Evolutionary conservation across 2,113 vertebrate genomes (phyloP).

Genomic region (Daphoenositta chrysoptera): DNA sequence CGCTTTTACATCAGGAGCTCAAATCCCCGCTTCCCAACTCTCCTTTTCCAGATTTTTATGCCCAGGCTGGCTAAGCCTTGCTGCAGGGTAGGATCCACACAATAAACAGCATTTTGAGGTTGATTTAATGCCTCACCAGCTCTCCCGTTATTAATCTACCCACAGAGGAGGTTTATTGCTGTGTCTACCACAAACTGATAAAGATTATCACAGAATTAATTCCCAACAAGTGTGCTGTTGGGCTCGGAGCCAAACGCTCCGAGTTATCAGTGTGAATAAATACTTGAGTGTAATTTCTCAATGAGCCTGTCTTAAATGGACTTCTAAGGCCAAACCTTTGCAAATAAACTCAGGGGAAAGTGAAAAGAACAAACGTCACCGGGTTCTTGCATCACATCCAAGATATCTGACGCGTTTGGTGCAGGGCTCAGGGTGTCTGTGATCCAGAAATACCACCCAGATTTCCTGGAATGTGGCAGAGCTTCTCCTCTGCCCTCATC

Average conservation of each 20-base stretch:
- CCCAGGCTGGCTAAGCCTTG: neutral
- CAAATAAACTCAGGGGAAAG: neutral
- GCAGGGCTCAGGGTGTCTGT: neutral
- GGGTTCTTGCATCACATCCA: neutral
- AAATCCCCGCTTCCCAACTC: neutral
- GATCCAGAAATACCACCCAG: neutral
- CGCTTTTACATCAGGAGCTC: neutral
- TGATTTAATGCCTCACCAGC: neutral
- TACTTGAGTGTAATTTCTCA: slow-evolving; percentile 3
- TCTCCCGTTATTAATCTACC: neutral
- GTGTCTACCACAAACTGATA: neutral
- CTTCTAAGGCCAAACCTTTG: neutral
- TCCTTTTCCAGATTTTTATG: neutral
- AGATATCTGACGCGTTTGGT: accelerated
- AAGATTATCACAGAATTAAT: slow-evolving; percentile 53
- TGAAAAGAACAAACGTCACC: neutral
- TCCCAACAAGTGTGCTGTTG: neutral
- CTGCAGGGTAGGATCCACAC: neutral
- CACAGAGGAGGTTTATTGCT: neutral
- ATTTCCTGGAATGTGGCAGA: neutral
- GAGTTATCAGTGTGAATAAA: slow-evolving; percentile 45
- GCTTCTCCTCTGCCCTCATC: neutral
- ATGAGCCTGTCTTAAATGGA: neutral
- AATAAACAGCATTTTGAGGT: neutral
- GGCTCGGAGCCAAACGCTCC: slow-evolving; percentile 1